Percentiles rank a stretch among this genome's conserved stretches.
Conservation (phyloP, 2,113 vertebrate genomes). For the Menura novaehollandiae region DNA sequence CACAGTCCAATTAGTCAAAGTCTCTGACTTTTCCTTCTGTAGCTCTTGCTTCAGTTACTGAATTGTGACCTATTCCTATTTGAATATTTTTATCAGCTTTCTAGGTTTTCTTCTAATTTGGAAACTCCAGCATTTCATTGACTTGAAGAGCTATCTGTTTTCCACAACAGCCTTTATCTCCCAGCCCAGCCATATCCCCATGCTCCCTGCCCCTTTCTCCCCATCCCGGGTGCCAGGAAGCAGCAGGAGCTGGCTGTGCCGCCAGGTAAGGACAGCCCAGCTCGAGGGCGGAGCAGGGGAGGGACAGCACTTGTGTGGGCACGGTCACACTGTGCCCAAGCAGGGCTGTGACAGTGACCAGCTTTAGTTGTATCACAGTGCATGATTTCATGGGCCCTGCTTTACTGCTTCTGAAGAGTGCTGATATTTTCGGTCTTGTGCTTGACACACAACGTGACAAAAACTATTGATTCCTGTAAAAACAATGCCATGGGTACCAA, state of each 20-base stretch:
- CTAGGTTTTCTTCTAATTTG: not conserved
- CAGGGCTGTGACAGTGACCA: not conserved
- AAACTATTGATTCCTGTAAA: not conserved
- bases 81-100: not conserved
- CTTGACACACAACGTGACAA: no score
- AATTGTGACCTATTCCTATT: not conserved
- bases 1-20: not conserved
- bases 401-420: not conserved
- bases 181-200: not conserved
- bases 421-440: not conserved
- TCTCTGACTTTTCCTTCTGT: not conserved
- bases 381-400: accelerated
- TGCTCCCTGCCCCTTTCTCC: not conserved
- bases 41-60: not conserved
- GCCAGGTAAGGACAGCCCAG: not conserved
- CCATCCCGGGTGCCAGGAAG: not conserved
- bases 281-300: not conserved
- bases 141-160: not conserved
- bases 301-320: accelerated
- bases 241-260: not conserved
- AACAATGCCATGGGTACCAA: not conserved
- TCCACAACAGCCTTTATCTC: not conserved
- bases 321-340: not conserved
- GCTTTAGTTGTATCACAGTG: accelerated
- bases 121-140: not conserved